A percentile compares a stretch with the other conserved stretches of the same genome.
These are phyloP conservation scores for Sclerodermus sp. DNA, from an alignment of 2,888 invertebrate species.

Conservation along the genomic window DNA sequence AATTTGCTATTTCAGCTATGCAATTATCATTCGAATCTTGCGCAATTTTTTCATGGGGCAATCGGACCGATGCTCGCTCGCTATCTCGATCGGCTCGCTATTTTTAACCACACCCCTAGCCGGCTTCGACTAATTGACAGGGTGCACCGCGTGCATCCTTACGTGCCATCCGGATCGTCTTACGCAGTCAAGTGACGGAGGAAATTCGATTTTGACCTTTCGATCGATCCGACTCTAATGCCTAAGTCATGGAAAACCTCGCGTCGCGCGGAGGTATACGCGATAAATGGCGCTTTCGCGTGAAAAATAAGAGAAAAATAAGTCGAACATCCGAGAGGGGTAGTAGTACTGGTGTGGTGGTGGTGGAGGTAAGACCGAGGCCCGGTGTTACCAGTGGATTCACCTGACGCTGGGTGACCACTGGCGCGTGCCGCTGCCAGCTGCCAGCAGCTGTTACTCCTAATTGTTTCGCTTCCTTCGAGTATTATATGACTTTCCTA, in stretches of 20 bases:
- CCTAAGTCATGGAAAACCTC: too few relatives aligned
- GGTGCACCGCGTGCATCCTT: constrained; percentile 22
- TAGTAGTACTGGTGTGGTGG: too few relatives aligned
- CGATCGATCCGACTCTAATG: too few relatives aligned
- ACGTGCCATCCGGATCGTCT: constrained; percentile 20
- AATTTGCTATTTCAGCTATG: too few relatives aligned
- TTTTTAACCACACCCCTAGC: constrained; percentile 14
- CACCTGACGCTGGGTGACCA: constrained; percentile 40
- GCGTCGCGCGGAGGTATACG: too few relatives aligned
- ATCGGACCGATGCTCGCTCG: too few relatives aligned
- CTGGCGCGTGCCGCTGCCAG: constrained; percentile 45
- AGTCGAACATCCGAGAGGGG: constrained; percentile 5
- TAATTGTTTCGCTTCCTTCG: constrained; percentile 5
- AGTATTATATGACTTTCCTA: not conserved
- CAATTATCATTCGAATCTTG: too few relatives aligned
- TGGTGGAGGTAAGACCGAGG: constrained; percentile 8
- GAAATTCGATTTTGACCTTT: too few relatives aligned
- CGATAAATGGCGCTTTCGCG: not conserved
- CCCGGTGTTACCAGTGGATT: constrained; percentile 35
- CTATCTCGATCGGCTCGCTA: too few relatives aligned
- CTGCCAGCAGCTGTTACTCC: constrained; percentile 36
- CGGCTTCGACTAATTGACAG: constrained; percentile 20
- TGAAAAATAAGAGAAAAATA: not conserved
- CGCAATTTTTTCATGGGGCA: too few relatives aligned
- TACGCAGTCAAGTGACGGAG: constrained; percentile 5